Percentiles rank a stretch among this genome's conserved stretches.
Conservation (phyloP, 2,797 vertebrate genomes). For the Characodon lateralis region DNA sequence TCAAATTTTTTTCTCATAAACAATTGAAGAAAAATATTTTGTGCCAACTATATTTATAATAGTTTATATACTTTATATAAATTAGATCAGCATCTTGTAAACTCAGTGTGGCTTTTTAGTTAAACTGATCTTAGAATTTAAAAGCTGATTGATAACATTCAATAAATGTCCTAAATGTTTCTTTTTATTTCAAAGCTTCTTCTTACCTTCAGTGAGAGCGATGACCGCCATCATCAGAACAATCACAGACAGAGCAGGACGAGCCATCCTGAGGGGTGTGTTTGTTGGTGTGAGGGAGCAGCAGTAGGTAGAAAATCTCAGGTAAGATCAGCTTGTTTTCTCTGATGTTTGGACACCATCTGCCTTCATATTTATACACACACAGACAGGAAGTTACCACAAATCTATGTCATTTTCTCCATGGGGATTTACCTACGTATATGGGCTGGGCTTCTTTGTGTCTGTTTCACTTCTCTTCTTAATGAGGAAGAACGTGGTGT, state of each 20-base stretch:
- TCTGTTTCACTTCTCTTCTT: background rate
- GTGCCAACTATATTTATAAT: background rate
- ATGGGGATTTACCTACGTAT: constrained; percentile 3
- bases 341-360: constrained; percentile 8
- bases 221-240: constrained; percentile 64
- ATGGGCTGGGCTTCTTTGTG: background rate
- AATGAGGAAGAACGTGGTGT: background rate
- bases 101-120: background rate
- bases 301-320: background rate
- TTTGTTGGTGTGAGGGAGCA: background rate
- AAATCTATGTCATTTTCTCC: too few relatives aligned
- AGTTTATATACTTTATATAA: too few relatives aligned
- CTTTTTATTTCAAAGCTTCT: background rate
- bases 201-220: constrained; percentile 73
- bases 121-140: background rate
- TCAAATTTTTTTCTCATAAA: background rate
- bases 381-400: too few relatives aligned
- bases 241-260: constrained; percentile 59
- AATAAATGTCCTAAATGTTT: too few relatives aligned
- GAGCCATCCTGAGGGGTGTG: constrained; percentile 65
- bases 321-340: constrained; percentile 4
- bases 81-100: background rate
- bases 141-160: background rate
- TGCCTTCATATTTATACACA: constrained; percentile 19
- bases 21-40: background rate